Base-by-base conservation (phyloP, 2,113 vertebrate species). In the Corvus hawaiiensis region DNA sequence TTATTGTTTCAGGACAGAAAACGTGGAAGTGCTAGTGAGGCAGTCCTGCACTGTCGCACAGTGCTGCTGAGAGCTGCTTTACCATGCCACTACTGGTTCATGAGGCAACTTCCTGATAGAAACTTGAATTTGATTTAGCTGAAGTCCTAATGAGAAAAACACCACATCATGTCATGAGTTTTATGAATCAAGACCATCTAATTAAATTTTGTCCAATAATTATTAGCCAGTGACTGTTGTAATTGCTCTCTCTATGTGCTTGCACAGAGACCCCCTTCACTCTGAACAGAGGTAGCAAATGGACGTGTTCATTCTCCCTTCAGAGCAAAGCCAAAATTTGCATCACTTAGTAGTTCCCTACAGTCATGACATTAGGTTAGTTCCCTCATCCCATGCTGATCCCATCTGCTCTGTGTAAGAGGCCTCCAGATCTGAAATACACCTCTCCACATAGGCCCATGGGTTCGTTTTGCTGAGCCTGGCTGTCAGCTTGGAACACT, bases 11-110 rank as follows among this genome's bases (percentile, higher is more conserved):
- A 51, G 68, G 41, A 32, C 22, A 77, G 51, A 66, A 84, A 56
- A 52, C 24, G 13, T 76, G 49, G 30, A 19, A 52, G 33, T 61
- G n/a, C 10, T 66, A 32, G 28, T 52, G 30, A n/a, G n/a, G 35
- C 54, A 56, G 24, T 64, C 28, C 71, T 79, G 24, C 28, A 4
- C 13, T 39, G 49, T 17, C 20, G 10, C 55, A 63, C n/a, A 8
- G 13, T 1, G 7, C 18, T 62, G 44, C 52, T 54, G 28, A 55
- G 32, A 71, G 41, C 15, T 72, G 24, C 48, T 75, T 67, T 76
- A 8, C 21, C 2, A 3, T 0, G 0, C 19, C 0, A 0, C 19
- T 75, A 5, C 32, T 1, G 1, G 20, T 30, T 91, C 44, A 24
- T 0, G 0, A 27, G 8, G 28, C n/a, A 54, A 51, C 9, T 74